Evolutionary conservation across 2,113 vertebrate genomes (phyloP), one percentile per base, ranked within the genome.

Genomic region (Gasterosteus nipponicus): DNA sequence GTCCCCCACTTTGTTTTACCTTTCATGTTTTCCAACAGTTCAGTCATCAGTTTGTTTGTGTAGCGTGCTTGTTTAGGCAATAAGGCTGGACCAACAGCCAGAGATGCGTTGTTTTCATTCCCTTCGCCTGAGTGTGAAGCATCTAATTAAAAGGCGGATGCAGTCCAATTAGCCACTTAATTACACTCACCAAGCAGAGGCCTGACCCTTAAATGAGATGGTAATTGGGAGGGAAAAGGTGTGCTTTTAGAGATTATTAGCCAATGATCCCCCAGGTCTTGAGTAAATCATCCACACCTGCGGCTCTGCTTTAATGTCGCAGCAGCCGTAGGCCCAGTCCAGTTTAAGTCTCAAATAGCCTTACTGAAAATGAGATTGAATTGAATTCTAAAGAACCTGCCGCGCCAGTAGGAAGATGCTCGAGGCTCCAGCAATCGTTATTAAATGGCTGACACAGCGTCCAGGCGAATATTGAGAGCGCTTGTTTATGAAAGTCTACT

Each of bases 111-210:
- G 69, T 85, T 80, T 88, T 66, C 75, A 49, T 63, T 73, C 67
- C 74, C 78, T 87, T 90, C 89, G 90, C 93, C 89, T 91, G 92
- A 88, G 92, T 95, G 93, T 94, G 89, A 93, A 94, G 91, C 92
- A 92, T 95, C 93, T 94, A 93, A 95, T 94, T 94, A 94, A 90
- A 86, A 14, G 77, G 84, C 69, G 86, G 91, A 92, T 91, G 86
- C 93, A 92, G 94, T 94, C 94, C 91, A 95, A 95, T 95, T 95
- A 94, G 91, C 85, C 87, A 89, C 91, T 89, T 94, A 95, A 94
- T 95, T 94, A 94, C 71, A 47, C 87, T 83, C 72, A 80, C 86
- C 83, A 77, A 92, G 85, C 88, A 80, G 78, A 86, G 73, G 85
- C 74, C 89, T 91, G 92, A 93, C 90, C 92, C 91, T 84, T 86